A percentile compares a stretch with the other conserved stretches of the same genome.
phyloP scores from a whole-genome alignment of 2,888 invertebrate species.

The Parnassius apollo region DNA sequence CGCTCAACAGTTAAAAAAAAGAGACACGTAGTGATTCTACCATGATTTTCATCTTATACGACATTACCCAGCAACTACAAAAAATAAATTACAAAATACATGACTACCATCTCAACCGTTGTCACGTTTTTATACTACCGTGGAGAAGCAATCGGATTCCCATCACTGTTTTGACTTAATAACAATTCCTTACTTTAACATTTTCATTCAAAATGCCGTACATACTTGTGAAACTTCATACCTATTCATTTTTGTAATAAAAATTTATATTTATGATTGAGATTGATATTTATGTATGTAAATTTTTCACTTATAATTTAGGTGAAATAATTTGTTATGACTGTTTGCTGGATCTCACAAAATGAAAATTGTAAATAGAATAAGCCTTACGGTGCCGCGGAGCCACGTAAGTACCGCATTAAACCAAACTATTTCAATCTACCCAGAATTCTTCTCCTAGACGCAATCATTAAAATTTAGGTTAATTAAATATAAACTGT shows the following conservation, averaged over 20 bases:
- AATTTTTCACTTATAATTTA: too few species aligned
- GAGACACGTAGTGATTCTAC: slow-evolving; percentile 6
- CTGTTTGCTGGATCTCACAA: background rate
- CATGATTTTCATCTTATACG: slow-evolving; percentile 21
- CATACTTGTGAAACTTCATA: too few species aligned
- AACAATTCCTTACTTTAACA: background rate
- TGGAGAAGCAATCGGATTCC: slow-evolving; percentile 12
- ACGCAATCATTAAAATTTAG: too few species aligned
- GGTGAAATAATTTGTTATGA: too few species aligned
- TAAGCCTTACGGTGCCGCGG: background rate
- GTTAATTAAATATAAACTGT: too few species aligned
- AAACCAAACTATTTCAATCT: background rate
- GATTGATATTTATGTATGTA: too few species aligned
- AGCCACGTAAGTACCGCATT: background rate
- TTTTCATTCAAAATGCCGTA: too few species aligned
- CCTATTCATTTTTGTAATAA: too few species aligned
- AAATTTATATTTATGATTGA: too few species aligned
- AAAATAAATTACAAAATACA: slow-evolving; percentile 26
- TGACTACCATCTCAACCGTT: slow-evolving; percentile 12
- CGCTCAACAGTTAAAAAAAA: slow-evolving; percentile 15
- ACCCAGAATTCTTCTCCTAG: too few species aligned
- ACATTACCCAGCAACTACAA: slow-evolving; percentile 8
- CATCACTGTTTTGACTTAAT: slow-evolving; percentile 1
- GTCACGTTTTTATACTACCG: slow-evolving; percentile 19
- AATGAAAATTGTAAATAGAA: background rate